phyloP scores from a whole-genome alignment of 2,888 invertebrate genomes.

The Chalcis sispes region DNA sequence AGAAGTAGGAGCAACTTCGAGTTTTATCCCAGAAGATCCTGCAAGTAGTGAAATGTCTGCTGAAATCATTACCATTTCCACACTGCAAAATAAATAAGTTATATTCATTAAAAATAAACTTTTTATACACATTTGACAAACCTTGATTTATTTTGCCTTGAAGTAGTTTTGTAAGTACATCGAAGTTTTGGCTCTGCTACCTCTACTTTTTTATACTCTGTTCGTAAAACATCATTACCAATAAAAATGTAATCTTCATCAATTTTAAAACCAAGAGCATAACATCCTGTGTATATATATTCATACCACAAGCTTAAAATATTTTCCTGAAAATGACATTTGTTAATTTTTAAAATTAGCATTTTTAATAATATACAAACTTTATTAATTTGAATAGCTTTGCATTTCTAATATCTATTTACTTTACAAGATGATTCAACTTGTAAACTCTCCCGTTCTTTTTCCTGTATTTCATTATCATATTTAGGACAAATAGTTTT shows the following conservation, averaged over 20 bases:
- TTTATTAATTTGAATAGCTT: not conserved
- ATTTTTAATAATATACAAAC: not conserved
- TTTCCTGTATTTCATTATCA: slow-evolving; percentile 17
- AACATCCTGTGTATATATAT: slow-evolving; percentile 57
- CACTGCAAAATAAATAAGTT: slow-evolving; percentile 26
- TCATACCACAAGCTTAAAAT: slow-evolving; percentile 52
- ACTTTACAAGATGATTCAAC: slow-evolving; percentile 38
- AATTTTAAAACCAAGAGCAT: slow-evolving; percentile 49
- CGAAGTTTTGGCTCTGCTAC: slow-evolving; percentile 44
- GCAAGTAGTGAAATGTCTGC: slow-evolving; percentile 45
- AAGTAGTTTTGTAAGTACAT: slow-evolving; percentile 45
- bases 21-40: slow-evolving; percentile 39
- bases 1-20: slow-evolving; percentile 43
- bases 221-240: slow-evolving; percentile 48
- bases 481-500: slow-evolving; percentile 46
- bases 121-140: slow-evolving; percentile 1
- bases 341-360: not conserved
- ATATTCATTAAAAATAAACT: not conserved
- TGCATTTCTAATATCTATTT: not conserved
- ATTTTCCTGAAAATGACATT: slow-evolving; percentile 33
- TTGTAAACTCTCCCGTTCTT: slow-evolving; percentile 1
- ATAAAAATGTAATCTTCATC: slow-evolving; percentile 36
- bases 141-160: slow-evolving; percentile 31
- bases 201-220: slow-evolving; percentile 49
- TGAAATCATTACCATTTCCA: slow-evolving; percentile 42